These are phyloP conservation scores for Rhabdomys dilectus DNA, from an alignment of 2,113 vertebrate species.

Conservation along the genomic window DNA sequence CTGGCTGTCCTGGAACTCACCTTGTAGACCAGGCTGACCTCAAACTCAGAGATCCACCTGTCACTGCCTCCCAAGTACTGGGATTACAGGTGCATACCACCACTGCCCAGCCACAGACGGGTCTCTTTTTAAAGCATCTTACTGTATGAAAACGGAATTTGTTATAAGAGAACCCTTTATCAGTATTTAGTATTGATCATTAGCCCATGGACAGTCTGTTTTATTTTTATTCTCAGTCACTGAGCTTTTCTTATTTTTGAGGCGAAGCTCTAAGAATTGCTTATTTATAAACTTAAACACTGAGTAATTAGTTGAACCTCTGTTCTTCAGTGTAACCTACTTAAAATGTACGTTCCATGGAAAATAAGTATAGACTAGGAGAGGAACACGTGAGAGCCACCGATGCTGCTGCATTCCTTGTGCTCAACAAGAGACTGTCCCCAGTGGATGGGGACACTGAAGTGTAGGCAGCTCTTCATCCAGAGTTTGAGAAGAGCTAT, in stretches of 20 bases:
- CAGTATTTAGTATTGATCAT: neutral
- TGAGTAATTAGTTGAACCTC: neutral
- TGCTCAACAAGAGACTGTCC: slow-evolving; percentile 28
- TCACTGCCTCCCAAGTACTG: too few relatives aligned
- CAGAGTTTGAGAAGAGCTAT: slow-evolving; percentile 10
- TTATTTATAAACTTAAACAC: slow-evolving; percentile 49
- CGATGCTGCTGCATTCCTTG: neutral
- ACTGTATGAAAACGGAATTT: slow-evolving; percentile 14
- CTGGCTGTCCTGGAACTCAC: too few relatives aligned
- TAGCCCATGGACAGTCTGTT: neutral
- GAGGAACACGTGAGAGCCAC: neutral
- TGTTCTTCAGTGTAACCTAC: neutral
- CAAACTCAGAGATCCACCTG: too few relatives aligned
- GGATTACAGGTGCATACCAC: too few relatives aligned
- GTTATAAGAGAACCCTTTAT: neutral
- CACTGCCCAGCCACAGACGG: too few relatives aligned
- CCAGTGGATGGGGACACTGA: neutral
- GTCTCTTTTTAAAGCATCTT: neutral
- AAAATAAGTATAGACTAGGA: neutral
- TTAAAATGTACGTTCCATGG: slow-evolving; percentile 27
- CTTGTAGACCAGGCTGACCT: too few relatives aligned
- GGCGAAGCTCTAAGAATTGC: neutral
- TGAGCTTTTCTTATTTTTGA: neutral
- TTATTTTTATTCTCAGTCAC: neutral
- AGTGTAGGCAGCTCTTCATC: neutral